Base-by-base conservation (phyloP, 2,113 vertebrate species). In the Cochlearius cochlearius region DNA sequence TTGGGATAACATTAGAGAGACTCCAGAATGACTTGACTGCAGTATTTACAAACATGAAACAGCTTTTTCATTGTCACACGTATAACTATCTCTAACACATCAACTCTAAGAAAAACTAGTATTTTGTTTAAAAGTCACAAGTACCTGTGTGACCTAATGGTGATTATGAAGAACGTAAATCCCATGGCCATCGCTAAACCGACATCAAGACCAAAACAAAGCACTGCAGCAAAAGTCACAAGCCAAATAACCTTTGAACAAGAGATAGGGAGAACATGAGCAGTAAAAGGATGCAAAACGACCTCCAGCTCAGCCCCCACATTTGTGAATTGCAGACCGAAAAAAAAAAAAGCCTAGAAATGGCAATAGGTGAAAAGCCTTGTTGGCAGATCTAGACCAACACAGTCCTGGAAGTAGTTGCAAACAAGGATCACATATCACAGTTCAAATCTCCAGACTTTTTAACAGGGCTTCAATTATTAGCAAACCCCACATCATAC, bases 71-170 rank as follows among this genome's bases (percentile, higher is more conserved):
- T 38, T 62, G 52, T 55, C 27, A 22, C 27, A 11, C 9, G 16
- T 43, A 23, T 21, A 53, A 52, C 12, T 34, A 41, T 17, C 38
- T 69, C 56, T 49, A 77, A 88, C 86, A 43, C 26, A 71, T 45
- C 56, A 91, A 17, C 59, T 82, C 71, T 38, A 71, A 52, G 41
- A 75, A 76, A 75, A 71, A 25, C 0, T 3, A 53, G 29, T 25
- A 17, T 64, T 55, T 78, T 71, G 12, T 63, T 50, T 38, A 47
- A 32, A 74, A 56, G 52, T 58, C 58, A 25, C 45, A 78, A 75
- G 62, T 97, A 98, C 98, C 98, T 98, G 96, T 98, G 98, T 36
- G 96, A 97, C 47, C 88, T 96, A 13, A 98, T 58, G 26, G 95
- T 93, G 93, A 95, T 82, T 43, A 98, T 23, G 64, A 98, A 94